Percentiles rank a stretch among this genome's conserved stretches.
phyloP scores from a whole-genome alignment of 1,140 invertebrate genomes.

The Odontomachus brunneus region DNA sequence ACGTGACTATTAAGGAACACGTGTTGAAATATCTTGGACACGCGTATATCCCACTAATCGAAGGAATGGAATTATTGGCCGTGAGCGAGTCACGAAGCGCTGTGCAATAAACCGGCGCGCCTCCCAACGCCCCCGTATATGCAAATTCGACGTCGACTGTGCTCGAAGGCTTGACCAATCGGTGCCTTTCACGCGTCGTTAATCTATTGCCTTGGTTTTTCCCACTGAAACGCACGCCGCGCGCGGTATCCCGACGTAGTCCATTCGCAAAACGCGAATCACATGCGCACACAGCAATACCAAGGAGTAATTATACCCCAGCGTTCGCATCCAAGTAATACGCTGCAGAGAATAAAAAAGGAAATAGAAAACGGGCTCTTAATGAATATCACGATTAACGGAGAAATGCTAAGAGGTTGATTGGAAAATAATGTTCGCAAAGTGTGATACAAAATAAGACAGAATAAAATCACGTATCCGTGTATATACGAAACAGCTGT shows the following conservation, averaged over 20 bases:
- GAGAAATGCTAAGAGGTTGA: background rate
- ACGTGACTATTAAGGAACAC: too few relatives aligned
- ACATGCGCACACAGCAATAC: background rate
- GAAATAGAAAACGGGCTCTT: background rate
- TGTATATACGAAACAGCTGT: background rate
- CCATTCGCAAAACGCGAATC: background rate
- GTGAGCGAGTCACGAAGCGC: conserved; percentile 30
- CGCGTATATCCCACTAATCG: background rate
- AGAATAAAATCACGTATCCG: background rate
- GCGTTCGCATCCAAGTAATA: conserved; percentile 2
- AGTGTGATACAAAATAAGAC: background rate
- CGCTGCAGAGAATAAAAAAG: background rate
- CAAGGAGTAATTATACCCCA: conserved; percentile 1
- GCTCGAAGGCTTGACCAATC: conserved; percentile 27
- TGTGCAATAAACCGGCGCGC: conserved; percentile 26
- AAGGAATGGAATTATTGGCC: conserved; percentile 33
- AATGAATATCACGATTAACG: too few relatives aligned
- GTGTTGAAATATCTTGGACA: background rate
- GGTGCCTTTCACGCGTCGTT: conserved; percentile 39
- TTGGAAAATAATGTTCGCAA: conserved; percentile 6
- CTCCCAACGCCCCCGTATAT: conserved; percentile 50
- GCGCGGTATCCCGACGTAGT: background rate
- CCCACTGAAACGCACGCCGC: background rate
- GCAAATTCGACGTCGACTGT: conserved; percentile 69
- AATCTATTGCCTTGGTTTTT: conserved; percentile 34